phyloP scores from a whole-genome alignment of 2,888 invertebrate genomes.

The Cantharis nigra region DNA sequence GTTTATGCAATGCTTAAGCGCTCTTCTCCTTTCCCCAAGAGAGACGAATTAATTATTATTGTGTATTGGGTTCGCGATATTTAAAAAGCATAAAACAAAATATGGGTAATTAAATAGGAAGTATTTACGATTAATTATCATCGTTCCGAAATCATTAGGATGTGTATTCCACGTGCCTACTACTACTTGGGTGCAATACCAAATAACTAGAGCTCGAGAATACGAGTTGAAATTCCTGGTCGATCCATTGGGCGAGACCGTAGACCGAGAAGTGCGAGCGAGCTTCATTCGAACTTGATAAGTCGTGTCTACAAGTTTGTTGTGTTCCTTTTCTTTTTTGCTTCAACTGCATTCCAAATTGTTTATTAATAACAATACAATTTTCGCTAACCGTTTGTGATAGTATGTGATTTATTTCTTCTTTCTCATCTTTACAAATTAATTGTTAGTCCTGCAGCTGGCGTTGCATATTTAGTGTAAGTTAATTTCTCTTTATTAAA shows the following conservation, averaged over 20 bases:
- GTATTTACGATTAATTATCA: not conserved
- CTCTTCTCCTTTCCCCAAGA: not conserved
- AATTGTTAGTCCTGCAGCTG: not conserved
- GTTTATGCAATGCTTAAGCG: not conserved
- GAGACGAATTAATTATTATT: not conserved
- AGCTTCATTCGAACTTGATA: constrained; percentile 23
- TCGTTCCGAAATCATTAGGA: not conserved
- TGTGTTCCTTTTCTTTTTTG: constrained; percentile 15
- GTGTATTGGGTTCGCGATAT: not conserved
- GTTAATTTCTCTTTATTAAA: not conserved
- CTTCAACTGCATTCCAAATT: not conserved
- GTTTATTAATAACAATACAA: not conserved
- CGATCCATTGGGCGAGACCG: not conserved
- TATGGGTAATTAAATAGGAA: not conserved
- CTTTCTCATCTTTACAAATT: not conserved
- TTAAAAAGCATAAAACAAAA: not conserved
- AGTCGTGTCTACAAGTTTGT: constrained; percentile 27
- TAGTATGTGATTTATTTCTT: not conserved
- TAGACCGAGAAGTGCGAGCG: constrained; percentile 29
- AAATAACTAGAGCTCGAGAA: not conserved
- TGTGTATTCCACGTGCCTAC: not conserved
- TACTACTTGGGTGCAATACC: not conserved
- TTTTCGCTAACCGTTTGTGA: not conserved
- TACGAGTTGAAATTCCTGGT: not conserved
- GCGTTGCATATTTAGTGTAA: not conserved